Base-by-base conservation (phyloP, 2,888 invertebrate genomes). In the Lepidochitona cinerea region DNA sequence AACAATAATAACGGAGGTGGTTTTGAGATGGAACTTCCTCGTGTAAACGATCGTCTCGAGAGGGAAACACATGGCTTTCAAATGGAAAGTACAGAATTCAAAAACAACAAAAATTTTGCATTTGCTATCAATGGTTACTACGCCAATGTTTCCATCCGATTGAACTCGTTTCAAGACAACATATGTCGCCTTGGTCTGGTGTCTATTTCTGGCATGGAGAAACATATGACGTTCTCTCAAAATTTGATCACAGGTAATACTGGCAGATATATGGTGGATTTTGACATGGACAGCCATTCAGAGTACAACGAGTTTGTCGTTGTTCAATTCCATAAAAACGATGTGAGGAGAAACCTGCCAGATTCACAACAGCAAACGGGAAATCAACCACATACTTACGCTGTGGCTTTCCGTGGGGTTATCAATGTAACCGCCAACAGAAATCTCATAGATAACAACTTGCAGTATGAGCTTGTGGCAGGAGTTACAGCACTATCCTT, bases 91-190 rank as follows among this genome's bases (percentile, higher is more conserved):
- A 96, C 96, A 80, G 95, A 95, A 0, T 97, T 98, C 94, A 92
- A 94, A 18, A 93, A 94, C 83, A 99, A 99, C 90, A 92, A 94
- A 35, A 94, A 96, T 75, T 98, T 98, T 89, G 94, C 93, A 37
- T 93, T 97, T 64, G 92, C 94, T 0, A 92, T 99, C n/a, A 95
- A 95, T 80, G 99, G 99, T 0, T 99, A 99, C 90, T 99, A 96
- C 89, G 95, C 97, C 0, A 94, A 94, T 76, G 94, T 98, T 0
- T 97, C 97, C 85, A 94, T 99, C 37, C 95, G 96, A 0, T 94
- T 94, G 72, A 98, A 97, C 89, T 92, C 93, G 6, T 98, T 98
- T 87, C 93, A 94, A 0, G 94, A 95, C 73, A 99, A 99, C 87
- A 92, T 92, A 41, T 99, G 99, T 84, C 94, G 79, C 12, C 71